Percentiles rank a stretch among this genome's conserved stretches.
Evolutionary conservation across 2,797 vertebrate genomes (phyloP).

Genomic region (Enteromius treurensis): DNA sequence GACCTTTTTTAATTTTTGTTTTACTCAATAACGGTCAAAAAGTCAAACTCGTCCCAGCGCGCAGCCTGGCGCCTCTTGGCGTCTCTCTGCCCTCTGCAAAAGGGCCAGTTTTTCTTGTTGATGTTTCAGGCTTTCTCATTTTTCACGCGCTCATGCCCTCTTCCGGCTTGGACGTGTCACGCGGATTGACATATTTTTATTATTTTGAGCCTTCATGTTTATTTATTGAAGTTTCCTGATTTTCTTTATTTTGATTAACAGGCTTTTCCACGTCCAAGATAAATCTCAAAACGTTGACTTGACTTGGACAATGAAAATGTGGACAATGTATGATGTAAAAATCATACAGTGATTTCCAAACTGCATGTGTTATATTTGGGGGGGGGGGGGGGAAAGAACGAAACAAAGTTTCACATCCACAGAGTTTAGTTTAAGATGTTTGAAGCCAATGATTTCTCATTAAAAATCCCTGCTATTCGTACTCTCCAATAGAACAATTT

Average conservation of each 20-base stretch:
- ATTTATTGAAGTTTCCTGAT: conserved; percentile 6
- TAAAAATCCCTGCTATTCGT: conserved; percentile 13
- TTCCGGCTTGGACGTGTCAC: not conserved
- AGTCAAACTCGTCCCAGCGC: not conserved
- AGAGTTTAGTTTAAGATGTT: conserved; percentile 31
- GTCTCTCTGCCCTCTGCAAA: conserved; percentile 7
- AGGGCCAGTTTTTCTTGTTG: conserved; percentile 24
- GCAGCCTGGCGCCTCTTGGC: conserved; percentile 11
- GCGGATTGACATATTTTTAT: conserved; percentile 2
- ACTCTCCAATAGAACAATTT: conserved; percentile 11
- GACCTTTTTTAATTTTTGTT: not conserved
- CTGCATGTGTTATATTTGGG: not conserved
- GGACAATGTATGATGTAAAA: not conserved
- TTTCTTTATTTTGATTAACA: not conserved
- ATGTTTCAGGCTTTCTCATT: conserved; percentile 38
- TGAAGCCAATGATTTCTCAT: conserved; percentile 11
- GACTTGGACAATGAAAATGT: not conserved
- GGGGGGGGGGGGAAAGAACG: no score
- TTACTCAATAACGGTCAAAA: not conserved
- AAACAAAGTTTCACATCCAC: not conserved
- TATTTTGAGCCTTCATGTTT: not conserved
- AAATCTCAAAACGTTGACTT: conserved; percentile 2
- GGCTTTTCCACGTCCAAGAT: not conserved
- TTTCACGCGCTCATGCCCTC: conserved; percentile 37
- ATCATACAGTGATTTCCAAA: no score